Evolutionary conservation across 2,797 vertebrate species (phyloP), one percentile per base, ranked within the genome.

Genomic region (Acanthurus lineatus): DNA sequence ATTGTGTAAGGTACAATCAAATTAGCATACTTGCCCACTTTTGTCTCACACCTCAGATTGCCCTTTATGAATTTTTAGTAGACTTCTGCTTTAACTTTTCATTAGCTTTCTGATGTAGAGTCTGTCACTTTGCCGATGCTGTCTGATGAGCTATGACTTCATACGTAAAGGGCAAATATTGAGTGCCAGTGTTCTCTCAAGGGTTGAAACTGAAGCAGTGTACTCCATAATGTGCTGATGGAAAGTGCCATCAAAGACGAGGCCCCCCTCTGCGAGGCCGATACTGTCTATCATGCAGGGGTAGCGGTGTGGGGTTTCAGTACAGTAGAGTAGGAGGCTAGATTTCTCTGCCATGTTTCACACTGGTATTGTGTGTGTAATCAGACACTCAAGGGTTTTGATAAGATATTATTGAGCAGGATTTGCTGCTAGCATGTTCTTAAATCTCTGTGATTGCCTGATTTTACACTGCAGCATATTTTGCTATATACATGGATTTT

Each of bases 281-380:
- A 81, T 90, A 87, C 83, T 88, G 83, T 91, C 76, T 75, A 2
- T 86, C 77, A 58, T 76, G 77, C 71, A 9, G 76, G 47, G 69
- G 47, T 69, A n/a, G 68, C 22, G 81, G 90, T 92, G 87, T 90
- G 77, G 80, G 77, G 79, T 94, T 91, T 91, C 90, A 91, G 58
- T n/a, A 52, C 17, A 62, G 20, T 38, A 28, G 70, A 83, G 76
- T 19, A 67, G 65, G 68, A 78, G 83, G 78, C 81, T 73, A 9
- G 56, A 71, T 88, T 62, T 83, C 77, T 89, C 83, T 74, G 69
- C 78, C 84, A 77, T 81, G 87, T 82, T 91, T 88, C 81, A 87
- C 79, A 67, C 83, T 81, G 82, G 42, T 72, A 60, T 87, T 84
- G 87, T 88, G 61, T 67, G 54, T 78, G 88, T 89, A 90, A 92